These are phyloP conservation scores for Xylota segnis DNA, from an alignment of 2,888 invertebrate species.

Conservation along the genomic window DNA sequence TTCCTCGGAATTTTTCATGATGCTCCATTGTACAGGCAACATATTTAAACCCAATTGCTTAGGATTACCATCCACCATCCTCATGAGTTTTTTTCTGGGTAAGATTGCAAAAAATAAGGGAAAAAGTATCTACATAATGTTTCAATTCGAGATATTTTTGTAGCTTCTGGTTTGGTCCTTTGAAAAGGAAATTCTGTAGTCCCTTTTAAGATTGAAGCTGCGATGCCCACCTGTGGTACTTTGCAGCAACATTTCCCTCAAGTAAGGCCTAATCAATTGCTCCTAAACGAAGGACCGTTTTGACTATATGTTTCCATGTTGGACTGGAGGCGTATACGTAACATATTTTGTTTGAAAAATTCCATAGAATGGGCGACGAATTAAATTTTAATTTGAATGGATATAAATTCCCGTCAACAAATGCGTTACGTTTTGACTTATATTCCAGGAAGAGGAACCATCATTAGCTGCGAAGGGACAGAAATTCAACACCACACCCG, in stretches of 20 bases:
- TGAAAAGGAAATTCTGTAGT: too few relatives aligned
- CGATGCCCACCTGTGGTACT: background rate
- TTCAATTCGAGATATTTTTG: conserved; percentile 9
- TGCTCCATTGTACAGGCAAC: background rate
- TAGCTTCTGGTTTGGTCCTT: conserved; percentile 10
- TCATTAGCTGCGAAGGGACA: background rate
- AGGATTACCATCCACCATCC: conserved; percentile 14
- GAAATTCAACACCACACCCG: background rate
- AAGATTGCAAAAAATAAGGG: background rate
- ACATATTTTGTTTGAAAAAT: background rate
- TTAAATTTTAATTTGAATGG: background rate
- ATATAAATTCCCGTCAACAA: background rate
- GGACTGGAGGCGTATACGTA: background rate
- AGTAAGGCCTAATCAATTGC: background rate
- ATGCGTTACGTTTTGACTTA: background rate
- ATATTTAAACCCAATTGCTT: conserved; percentile 6
- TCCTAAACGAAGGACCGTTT: background rate
- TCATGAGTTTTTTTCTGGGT: conserved; percentile 5
- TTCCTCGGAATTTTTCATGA: background rate
- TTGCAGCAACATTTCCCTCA: background rate
- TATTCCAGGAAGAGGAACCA: background rate
- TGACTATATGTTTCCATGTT: too few relatives aligned
- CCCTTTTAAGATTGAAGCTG: background rate
- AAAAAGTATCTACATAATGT: conserved; percentile 7
- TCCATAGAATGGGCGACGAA: background rate